Base-by-base conservation (phyloP, 64 coral and sea anemone genomes). In the Porites lutea region DNA sequence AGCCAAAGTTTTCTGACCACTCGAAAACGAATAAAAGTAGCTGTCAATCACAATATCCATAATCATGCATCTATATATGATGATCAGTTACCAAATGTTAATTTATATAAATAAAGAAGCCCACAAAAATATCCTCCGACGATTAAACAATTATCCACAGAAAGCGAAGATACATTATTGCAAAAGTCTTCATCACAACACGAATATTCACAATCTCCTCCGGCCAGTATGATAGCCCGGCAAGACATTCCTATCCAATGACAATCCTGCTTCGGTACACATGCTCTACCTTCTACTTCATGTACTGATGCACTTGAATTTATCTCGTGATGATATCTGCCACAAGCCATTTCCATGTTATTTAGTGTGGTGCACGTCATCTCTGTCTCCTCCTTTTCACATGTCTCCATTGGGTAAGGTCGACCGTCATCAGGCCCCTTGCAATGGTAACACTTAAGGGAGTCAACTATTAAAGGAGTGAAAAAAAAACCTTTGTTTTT, bases 121-220 rank as follows among this genome's bases (percentile, higher is more conserved):
- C 48, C 73, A 19, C 16, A 76, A 52, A 51, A 6, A 76, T 19
- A 76, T 19, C 4, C 14, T 21, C 45, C 46, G 51, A 6, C 46
- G 6, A 15, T 76, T 13, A 76, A 2, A 50, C 18, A 6, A 13
- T 50, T 76, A 51, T 60, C 7, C 37, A 22, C 21, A 8, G 12
- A 61, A 52, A 64, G 23, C 3, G 0, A 11, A 19, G 9, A 22
- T 0, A 48, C 81, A 68, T 49, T 50, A 19, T 83, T 83, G 48
- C 81, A 83, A 16, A 83, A 83, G 16, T 83, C 81, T 83, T 52
- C 60, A n/a, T 83, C 2, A 22, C 81, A 83, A 51, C 81, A 83
- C 3, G 81, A 48, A 51, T 65, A 66, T 22, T 65, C 7, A 48
- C 81, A 83, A 13, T 83, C 47, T 1, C 81, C 81, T 4, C 81